A percentile compares a stretch with the other conserved stretches of the same genome.
phyloP scores from a whole-genome alignment of 2,113 vertebrate species.

The Cottus gobio region DNA sequence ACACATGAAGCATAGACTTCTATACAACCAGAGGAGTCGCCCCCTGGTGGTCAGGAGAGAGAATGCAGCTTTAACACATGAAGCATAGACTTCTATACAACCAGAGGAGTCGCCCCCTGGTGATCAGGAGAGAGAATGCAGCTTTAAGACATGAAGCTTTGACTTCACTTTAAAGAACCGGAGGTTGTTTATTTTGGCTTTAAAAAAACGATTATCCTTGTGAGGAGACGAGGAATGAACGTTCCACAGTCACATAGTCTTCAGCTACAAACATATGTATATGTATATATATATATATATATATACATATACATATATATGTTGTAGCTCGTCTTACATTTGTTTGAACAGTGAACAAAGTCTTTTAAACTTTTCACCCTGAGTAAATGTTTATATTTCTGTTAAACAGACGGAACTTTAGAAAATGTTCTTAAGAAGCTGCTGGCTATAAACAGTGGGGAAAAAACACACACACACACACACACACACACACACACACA shows the following conservation, averaged over 20 bases:
- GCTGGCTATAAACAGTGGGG: slow-evolving; percentile 3
- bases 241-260: not conserved
- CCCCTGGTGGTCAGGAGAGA: too few relatives aligned
- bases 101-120: too few relatives aligned
- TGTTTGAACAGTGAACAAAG: not conserved
- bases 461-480: slow-evolving; percentile 8
- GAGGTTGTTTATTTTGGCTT: not conserved
- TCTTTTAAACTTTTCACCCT: not conserved
- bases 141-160: too few relatives aligned
- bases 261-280: not conserved
- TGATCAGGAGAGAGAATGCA: too few relatives aligned
- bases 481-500: not conserved
- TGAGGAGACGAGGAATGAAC: not conserved
- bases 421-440: slow-evolving; percentile 1
- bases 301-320: not conserved
- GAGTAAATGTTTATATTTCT: slow-evolving; percentile 14
- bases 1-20: too few relatives aligned
- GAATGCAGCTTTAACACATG: too few relatives aligned
- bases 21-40: too few relatives aligned
- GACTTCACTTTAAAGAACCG: too few relatives aligned
- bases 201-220: not conserved
- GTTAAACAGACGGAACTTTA: not conserved
- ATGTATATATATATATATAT: not conserved
- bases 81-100: too few relatives aligned
- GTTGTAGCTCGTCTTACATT: not conserved